Evolutionary conservation across 2,797 vertebrate species (phyloP), one percentile per base, ranked within the genome.

Genomic region (Amniataba percoides): DNA sequence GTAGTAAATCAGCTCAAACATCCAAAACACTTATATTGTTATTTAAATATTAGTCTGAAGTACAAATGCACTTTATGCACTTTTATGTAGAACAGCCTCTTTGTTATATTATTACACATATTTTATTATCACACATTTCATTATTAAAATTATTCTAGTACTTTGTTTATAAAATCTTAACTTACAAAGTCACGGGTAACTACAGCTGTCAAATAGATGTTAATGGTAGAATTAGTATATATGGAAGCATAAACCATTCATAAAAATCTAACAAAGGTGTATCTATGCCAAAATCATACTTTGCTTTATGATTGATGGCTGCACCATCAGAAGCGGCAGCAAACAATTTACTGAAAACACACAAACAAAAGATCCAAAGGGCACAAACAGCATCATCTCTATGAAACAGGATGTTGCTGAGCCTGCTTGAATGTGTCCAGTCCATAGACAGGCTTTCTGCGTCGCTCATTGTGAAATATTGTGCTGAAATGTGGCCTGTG

Each of bases 401-500:
- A 72, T 68, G 31, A 67, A 75, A 73, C 0, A 39, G 21, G 46
- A 71, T 49, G 53, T 14, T 51, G 56, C 36, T 36, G 49, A 80
- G 49, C 59, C 48, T 40, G 63, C 62, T 36, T 77, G 25, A 66
- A 80, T 49, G 67, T 77, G 80, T 82, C 70, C 66, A 12, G 74
- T 82, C 53, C n/a, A 43, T 21, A 42, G 53, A 62, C n/a, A 68
- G 40, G 43, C 64, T 68, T 60, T 73, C 71, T 71, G 75, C 74
- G 58, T 61, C 63, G 56, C 60, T 64, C 69, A 66, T 62, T 56
- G 71, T 12, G 59, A 78, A 76, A 60, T 0, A 2, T n/a, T 2
- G 45, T 61, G 71, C 43, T 72, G 71, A 86, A 84, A 88, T 15
- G 73, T 81, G 73, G 84, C 86, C 87, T 71, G 14, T 80, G 81